Percentiles rank a stretch among this genome's conserved stretches.
Evolutionary conservation across 1,140 invertebrate genomes (phyloP).

Genomic region (Hyles vespertilio): DNA sequence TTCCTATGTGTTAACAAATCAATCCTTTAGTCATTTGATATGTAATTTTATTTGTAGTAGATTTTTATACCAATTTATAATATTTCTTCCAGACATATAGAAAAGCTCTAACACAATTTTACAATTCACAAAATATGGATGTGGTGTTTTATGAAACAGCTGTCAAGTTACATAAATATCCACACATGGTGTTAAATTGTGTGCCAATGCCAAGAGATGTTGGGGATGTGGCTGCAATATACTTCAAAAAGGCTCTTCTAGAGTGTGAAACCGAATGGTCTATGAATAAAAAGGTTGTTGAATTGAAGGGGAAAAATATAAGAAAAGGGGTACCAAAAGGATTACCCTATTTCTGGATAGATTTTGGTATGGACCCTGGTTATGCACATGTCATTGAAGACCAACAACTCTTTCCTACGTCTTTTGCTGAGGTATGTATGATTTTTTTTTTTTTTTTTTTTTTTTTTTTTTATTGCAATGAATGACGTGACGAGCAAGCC

Average conservation of each 20-base stretch:
- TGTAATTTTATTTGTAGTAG: no score
- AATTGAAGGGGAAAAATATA: constrained; percentile 85
- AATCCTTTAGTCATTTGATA: no score
- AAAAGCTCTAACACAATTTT: constrained; percentile 87
- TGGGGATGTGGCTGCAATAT: constrained; percentile 92
- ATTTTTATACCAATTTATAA: no score
- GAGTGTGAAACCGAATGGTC: constrained; percentile 97
- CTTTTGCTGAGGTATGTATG: constrained; percentile 90
- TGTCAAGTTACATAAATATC: constrained; percentile 82
- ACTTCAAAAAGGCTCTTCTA: constrained; percentile 97
- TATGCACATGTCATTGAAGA: constrained; percentile 98
- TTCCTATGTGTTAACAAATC: no score
- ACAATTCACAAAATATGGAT: constrained; percentile 82
- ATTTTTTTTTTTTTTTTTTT: background rate
- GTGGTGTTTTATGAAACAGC: constrained; percentile 95
- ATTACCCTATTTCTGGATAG: constrained; percentile 94
- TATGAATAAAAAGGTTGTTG: constrained; percentile 96
- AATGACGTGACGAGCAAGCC: no score
- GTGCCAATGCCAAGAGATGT: constrained; percentile 89
- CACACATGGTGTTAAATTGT: constrained; percentile 94
- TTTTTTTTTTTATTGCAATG: background rate
- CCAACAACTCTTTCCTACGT: constrained; percentile 88
- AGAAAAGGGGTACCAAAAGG: constrained; percentile 92
- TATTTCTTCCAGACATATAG: constrained; percentile 79
- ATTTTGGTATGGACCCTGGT: constrained; percentile 93